Evolutionary conservation across 2,888 invertebrate genomes (phyloP), one percentile per base, ranked within the genome.

Genomic region (Pandemis cinnamomeana): DNA sequence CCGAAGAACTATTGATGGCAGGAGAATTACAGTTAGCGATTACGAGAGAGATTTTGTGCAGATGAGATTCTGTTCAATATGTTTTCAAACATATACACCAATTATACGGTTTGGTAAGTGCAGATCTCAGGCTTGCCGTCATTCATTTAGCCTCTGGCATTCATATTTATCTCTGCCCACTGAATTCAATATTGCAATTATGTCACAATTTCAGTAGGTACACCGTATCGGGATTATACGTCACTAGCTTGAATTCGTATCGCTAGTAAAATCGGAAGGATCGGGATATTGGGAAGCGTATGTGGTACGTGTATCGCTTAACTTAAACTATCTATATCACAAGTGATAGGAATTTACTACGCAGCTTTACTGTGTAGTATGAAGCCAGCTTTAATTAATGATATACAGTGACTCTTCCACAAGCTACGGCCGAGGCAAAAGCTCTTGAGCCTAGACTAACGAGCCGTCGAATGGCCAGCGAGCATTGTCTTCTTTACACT

Each of bases 401-500:
- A 27, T 58, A 58, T 58, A 58, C 27, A 58, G 58, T 11, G 58
- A 58, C 27, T 58, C 53, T 15, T 55, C 58, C 27, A 58, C 27
- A 27, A 58, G 61, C 48, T 20, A 6, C 48, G 46, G 36, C 48
- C 64, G 46, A 44, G 60, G 74, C 76, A 71, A 82, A 81, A 70
- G 78, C 79, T 75, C 81, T 83, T 77, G 75, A 81, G 67, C 71
- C 75, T 75, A 77, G 67, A 27, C 60, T 72, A 68, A 69, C 72
- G 72, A 72, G 67, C 62, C 70, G 78, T 78, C 77, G 63, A 83
- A 81, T 67, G 77, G 44, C 67, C 71, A 71, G 76, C 76, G 78
- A 78, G 78, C 77, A 80, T 82, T 80, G 79, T 81, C 78, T 80
- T 82, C 77, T 78, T 78, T 78, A 78, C 79, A 76, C 75, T 15